These are phyloP conservation scores for Neocloeon triangulifer DNA, from an alignment of 1,140 invertebrate species.

Conservation along the genomic window DNA sequence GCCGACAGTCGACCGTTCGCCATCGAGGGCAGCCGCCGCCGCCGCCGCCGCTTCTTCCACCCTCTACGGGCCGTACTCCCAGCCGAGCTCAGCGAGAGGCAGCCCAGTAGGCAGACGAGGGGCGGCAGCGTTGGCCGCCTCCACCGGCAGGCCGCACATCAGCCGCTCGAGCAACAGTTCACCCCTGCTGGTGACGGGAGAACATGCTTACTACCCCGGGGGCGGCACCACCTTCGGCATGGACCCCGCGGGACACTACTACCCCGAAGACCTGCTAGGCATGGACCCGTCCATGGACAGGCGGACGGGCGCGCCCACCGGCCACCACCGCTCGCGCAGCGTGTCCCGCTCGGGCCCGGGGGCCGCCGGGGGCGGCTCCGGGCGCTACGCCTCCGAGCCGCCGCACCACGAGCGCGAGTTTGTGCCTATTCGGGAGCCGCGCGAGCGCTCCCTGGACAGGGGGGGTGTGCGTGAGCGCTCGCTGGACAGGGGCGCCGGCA, in stretches of 20 bases:
- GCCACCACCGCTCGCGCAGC: conserved; percentile 32
- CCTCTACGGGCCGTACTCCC: no score
- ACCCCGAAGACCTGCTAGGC: conserved; percentile 49
- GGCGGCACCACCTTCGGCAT: conserved; percentile 8
- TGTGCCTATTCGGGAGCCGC: conserved; percentile 50
- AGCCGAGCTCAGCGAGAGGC: conserved; percentile 4
- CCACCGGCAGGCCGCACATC: conserved; percentile 25
- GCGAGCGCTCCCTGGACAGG: conserved; percentile 33
- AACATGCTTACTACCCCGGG: conserved; percentile 17
- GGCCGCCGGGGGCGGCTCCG: conserved; percentile 21
- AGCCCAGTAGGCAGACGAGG: conserved; percentile 20
- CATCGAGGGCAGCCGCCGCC: no score
- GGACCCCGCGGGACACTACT: conserved; percentile 18
- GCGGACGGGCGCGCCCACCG: conserved; percentile 25
- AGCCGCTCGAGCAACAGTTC: conserved; percentile 30
- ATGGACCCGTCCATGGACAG: conserved; percentile 35
- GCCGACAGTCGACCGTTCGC: conserved; percentile 65
- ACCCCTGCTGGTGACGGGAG: conserved; percentile 25
- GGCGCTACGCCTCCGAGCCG: conserved; percentile 46
- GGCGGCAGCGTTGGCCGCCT: conserved; percentile 15
- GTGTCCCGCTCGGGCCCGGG: conserved; percentile 28
- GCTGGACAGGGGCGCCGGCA: conserved; percentile 25
- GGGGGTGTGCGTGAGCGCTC: conserved; percentile 25
- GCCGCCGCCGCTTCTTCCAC: no score
- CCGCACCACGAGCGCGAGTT: conserved; percentile 48